phyloP scores from a whole-genome alignment of 2,797 vertebrate species.

The Cryptoprocta ferox region DNA sequence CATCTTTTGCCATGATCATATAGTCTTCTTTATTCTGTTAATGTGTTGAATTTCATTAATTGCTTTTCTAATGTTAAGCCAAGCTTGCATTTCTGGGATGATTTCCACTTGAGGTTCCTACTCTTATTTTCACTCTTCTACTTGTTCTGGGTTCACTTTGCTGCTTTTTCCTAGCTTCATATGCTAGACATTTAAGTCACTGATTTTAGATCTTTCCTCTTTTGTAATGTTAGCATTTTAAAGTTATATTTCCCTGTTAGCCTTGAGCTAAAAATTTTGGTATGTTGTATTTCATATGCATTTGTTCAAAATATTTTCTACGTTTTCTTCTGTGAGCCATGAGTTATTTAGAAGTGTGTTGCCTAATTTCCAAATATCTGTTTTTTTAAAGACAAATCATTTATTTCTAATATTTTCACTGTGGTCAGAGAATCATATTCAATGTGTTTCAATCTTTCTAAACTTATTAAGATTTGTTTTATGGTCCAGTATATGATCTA shows the following conservation, averaged over 20 bases:
- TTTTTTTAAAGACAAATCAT: background rate
- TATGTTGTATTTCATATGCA: background rate
- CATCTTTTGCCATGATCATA: background rate
- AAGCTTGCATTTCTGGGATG: background rate
- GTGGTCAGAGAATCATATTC: background rate
- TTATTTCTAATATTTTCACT: constrained; percentile 10
- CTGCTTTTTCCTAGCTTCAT: background rate
- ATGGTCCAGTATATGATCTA: background rate
- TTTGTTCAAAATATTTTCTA: constrained; percentile 10
- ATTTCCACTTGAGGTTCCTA: background rate
- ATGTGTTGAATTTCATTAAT: background rate
- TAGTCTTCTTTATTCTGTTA: constrained; percentile 19
- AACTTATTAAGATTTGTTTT: background rate
- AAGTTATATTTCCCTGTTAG: background rate
- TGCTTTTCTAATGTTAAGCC: background rate
- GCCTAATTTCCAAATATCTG: background rate
- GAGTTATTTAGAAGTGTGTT: background rate
- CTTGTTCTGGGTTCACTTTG: background rate
- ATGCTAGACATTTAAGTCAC: background rate
- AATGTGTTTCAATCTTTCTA: background rate
- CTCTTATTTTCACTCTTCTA: background rate
- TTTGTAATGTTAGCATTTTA: constrained; percentile 24
- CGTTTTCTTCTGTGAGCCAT: background rate
- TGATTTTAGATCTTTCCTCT: background rate
- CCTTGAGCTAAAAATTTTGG: background rate